Percentiles rank a stretch among this genome's conserved stretches.
These are phyloP conservation scores for Chionomys nivalis DNA, from an alignment of 2,113 vertebrate species.

Conservation along the genomic window DNA sequence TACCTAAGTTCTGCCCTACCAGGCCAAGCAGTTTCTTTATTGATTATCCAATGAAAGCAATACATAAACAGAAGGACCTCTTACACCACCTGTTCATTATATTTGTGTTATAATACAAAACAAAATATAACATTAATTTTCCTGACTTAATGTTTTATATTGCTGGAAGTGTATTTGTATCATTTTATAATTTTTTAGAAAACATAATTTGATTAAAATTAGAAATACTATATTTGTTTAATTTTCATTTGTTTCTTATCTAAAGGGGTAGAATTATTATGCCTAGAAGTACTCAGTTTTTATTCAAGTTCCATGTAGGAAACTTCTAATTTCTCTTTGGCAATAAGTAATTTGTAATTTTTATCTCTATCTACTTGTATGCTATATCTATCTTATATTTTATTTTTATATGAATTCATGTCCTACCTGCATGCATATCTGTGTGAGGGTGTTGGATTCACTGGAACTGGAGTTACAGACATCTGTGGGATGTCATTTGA, in stretches of 20 bases:
- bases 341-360: not conserved
- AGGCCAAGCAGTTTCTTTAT: too few relatives aligned
- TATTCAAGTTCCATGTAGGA: not conserved
- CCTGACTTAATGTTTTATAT: not conserved
- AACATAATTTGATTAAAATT: not conserved
- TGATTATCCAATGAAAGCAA: too few relatives aligned
- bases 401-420: not conserved
- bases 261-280: not conserved
- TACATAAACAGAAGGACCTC: too few relatives aligned
- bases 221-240: too few relatives aligned
- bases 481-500: not conserved
- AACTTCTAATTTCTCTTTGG: not conserved
- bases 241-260: not conserved
- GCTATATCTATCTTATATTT: not conserved
- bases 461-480: not conserved
- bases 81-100: not conserved
- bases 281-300: not conserved
- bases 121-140: not conserved
- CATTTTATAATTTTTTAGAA: not conserved
- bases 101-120: not conserved
- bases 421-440: not conserved
- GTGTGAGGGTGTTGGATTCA: not conserved
- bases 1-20: too few relatives aligned
- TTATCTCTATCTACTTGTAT: not conserved
- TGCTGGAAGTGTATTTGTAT: not conserved